Base-by-base conservation (phyloP, 2,113 vertebrate species). In the Bucco capensis region DNA sequence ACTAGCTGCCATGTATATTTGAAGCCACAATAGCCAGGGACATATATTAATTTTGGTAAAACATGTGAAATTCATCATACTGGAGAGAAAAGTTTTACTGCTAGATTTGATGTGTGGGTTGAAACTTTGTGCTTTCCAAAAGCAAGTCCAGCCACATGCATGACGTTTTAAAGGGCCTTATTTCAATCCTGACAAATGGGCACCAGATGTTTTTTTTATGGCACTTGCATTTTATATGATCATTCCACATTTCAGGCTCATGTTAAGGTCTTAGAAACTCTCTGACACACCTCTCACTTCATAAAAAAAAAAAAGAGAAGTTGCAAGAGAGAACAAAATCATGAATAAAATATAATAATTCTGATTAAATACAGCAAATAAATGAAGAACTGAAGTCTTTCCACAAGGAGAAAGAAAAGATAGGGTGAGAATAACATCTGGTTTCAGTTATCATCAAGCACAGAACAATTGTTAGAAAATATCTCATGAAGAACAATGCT, bases 111-210 rank as follows among this genome's bases (percentile, higher is more conserved):
- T 14, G 22, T 23, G 81, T 46, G 49, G 33, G 57, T 88, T 89
- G 69, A 88, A 93, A 91, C 19, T 51, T 60, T 70, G 64, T 88
- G 51, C 72, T 82, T 76, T 88, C 64, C 47, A 28, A 74, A 87
- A 80, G 73, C 57, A 79, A 74, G 69, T 65, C 86, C 53, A 88
- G 8, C 73, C 87, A 90, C 40, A 46, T 27, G 47, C 64, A 77
- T 5, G 37, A 80, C 77, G 54, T 81, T 95, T 90, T 94, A 82
- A 73, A 85, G 64, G n/a, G 66, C 66, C 64, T 91, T 88, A 51
- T 81, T 92, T 86, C 81, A 82, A 40, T 25, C 58, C 81, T 66
- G 53, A 88, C 27, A 92, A 90, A 95, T 19, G 54, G 95, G 60
- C 62, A 82, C 77, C 89, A 93, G 83, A 90, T 90, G 77, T 90